Percentiles rank a stretch among this genome's conserved stretches.
Conservation (phyloP, 2,888 invertebrate species). For the Copidosoma aretas region DNA sequence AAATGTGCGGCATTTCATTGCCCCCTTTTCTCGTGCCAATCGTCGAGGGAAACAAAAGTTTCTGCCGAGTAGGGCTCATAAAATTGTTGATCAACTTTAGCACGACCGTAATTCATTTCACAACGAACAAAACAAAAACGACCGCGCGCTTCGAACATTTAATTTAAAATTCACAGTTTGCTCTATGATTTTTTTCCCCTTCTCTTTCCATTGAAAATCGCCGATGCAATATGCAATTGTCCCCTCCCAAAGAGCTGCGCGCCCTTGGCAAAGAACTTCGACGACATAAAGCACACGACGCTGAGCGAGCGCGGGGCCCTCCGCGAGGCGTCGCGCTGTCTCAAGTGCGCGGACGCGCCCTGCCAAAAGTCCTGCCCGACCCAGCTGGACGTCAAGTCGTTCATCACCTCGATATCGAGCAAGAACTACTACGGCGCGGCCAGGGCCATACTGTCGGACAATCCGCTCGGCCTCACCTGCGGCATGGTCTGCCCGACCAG, state of each 20-base stretch:
- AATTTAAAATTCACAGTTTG: too few species aligned
- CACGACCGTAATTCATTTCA: too few species aligned
- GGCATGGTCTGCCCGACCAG: constrained; percentile 99
- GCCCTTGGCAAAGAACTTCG: constrained; percentile 85
- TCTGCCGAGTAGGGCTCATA: too few species aligned
- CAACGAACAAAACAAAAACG: too few species aligned
- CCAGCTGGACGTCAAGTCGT: constrained; percentile 94
- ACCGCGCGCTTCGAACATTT: too few species aligned
- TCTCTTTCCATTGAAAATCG: too few species aligned
- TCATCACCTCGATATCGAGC: constrained; percentile 95
- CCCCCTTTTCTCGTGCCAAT: too few species aligned
- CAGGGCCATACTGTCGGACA: constrained; percentile 94
- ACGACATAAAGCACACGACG: constrained; percentile 97
- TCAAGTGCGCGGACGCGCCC: constrained; percentile 95
- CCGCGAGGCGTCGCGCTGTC: constrained; percentile 84
- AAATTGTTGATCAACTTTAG: too few species aligned
- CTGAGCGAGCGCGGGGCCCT: constrained; percentile 94
- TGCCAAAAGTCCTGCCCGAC: constrained; percentile 99
- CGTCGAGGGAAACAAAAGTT: too few species aligned
- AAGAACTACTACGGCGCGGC: constrained; percentile 99
- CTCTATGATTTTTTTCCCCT: too few species aligned
- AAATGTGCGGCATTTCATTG: too few species aligned
- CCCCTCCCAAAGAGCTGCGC: constrained; percentile 67
- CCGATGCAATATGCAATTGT: not conserved
- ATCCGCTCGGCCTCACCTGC: constrained; percentile 92